phyloP scores from a whole-genome alignment of 2,113 vertebrate species.

The Spea multiplicata region DNA sequence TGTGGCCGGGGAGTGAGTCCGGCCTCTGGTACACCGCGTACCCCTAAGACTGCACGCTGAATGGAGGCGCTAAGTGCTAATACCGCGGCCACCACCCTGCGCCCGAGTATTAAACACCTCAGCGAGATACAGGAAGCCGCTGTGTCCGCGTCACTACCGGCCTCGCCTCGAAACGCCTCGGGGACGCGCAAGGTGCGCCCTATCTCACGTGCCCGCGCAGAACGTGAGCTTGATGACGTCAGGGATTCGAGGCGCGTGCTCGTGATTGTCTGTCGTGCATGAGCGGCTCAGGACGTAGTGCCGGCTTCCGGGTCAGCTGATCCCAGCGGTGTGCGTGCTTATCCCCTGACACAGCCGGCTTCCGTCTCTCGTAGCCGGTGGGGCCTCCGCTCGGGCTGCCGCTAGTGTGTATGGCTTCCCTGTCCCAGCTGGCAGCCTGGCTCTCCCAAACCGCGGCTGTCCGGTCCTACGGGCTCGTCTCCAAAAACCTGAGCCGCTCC shows the following conservation, averaged over 20 bases:
- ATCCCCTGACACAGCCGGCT: neutral
- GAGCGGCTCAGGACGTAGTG: too few species aligned
- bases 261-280: neutral
- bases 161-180: slow-evolving; percentile 50
- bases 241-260: too few species aligned
- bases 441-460: slow-evolving; percentile 83
- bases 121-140: slow-evolving; percentile 68
- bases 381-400: slow-evolving; percentile 1
- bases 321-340: neutral
- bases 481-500: slow-evolving; percentile 87
- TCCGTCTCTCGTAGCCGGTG: accelerated
- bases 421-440: slow-evolving; percentile 80
- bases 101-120: slow-evolving; percentile 56
- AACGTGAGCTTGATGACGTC: too few species aligned
- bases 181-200: slow-evolving; percentile 12
- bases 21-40: neutral
- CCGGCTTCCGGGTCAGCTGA: too few species aligned
- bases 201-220: neutral
- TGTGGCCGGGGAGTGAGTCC: neutral
- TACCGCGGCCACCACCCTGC: slow-evolving; percentile 67
- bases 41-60: slow-evolving; percentile 23
- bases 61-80: slow-evolving; percentile 50
- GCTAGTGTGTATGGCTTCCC: slow-evolving; percentile 70
- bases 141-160: slow-evolving; percentile 67
- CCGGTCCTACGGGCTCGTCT: slow-evolving; percentile 87